Conservation (phyloP, 53 echinoderm and acorn worm genomes). For the Patiria pectinifera region DNA sequence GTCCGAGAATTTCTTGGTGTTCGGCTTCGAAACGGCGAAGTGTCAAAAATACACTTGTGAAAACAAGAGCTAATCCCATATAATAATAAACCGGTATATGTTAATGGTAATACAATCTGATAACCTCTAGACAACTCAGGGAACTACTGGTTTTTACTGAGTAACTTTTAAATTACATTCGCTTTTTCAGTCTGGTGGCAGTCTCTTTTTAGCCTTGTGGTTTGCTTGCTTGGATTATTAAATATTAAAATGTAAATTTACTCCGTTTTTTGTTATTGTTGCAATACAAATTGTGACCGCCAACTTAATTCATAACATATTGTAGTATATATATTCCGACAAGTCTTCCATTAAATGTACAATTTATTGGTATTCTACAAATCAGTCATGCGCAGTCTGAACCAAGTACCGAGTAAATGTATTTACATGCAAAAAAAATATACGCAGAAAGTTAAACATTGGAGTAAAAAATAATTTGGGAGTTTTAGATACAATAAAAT, state of each 20-base stretch:
- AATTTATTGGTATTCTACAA: not conserved
- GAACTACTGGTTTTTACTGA: too few relatives aligned
- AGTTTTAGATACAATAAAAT: conserved; percentile 30
- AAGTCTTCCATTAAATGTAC: not conserved
- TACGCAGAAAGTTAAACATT: not conserved
- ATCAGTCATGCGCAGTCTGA: conserved; percentile 1
- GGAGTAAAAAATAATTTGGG: conserved; percentile 1
- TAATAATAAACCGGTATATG: too few relatives aligned
- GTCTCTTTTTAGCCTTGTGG: not conserved
- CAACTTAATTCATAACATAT: too few relatives aligned
- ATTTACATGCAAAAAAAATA: not conserved
- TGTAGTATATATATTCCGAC: too few relatives aligned
- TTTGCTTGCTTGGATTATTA: not conserved
- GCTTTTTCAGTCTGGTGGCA: not conserved
- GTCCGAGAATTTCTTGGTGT: too few relatives aligned
- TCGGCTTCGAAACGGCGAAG: too few relatives aligned
- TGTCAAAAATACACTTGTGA: too few relatives aligned
- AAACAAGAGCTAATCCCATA: too few relatives aligned
- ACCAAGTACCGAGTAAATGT: not conserved
- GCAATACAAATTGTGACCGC: too few relatives aligned
- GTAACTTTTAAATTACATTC: not conserved
- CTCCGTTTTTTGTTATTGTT: too few relatives aligned
- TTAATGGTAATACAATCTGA: too few relatives aligned
- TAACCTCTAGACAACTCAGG: too few relatives aligned
- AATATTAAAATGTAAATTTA: not conserved